Conservation (phyloP, 2,113 vertebrate genomes). For the Poecilia latipinna region DNA sequence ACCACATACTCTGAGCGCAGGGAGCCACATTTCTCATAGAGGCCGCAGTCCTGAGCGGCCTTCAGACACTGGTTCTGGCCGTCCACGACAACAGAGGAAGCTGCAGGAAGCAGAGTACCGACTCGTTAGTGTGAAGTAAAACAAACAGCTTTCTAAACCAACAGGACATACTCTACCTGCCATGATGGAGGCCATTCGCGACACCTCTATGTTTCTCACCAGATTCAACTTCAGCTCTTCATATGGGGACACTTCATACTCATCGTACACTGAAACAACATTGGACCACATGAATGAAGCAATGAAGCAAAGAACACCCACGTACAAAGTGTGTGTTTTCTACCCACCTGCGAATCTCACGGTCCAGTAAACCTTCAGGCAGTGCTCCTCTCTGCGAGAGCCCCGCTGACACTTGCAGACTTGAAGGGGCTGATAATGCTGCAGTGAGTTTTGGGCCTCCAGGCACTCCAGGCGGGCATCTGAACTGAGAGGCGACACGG, state of each 20-base stretch:
- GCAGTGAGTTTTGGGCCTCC: constrained; percentile 81
- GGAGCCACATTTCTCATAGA: constrained; percentile 90
- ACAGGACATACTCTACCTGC: constrained; percentile 77
- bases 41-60: constrained; percentile 88
- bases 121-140: not conserved
- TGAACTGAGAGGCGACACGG: constrained; percentile 63
- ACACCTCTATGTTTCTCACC: constrained; percentile 84
- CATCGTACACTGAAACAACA: constrained; percentile 82
- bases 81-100: constrained; percentile 71
- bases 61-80: constrained; percentile 91
- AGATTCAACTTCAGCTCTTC: constrained; percentile 84
- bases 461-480: constrained; percentile 80
- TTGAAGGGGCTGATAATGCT: constrained; percentile 82
- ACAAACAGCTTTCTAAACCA: not conserved
- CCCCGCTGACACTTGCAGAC: constrained; percentile 88
- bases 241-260: constrained; percentile 88
- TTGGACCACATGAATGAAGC: not conserved
- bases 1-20: constrained; percentile 90
- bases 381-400: constrained; percentile 87
- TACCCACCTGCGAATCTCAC: constrained; percentile 84
- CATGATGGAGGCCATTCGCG: constrained; percentile 83
- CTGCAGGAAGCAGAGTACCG: constrained; percentile 26
- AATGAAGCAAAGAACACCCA: not conserved
- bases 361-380: constrained; percentile 89
- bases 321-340: not conserved